phyloP scores from a whole-genome alignment of 2,113 vertebrate species.

The Melanocharis versteri region DNA sequence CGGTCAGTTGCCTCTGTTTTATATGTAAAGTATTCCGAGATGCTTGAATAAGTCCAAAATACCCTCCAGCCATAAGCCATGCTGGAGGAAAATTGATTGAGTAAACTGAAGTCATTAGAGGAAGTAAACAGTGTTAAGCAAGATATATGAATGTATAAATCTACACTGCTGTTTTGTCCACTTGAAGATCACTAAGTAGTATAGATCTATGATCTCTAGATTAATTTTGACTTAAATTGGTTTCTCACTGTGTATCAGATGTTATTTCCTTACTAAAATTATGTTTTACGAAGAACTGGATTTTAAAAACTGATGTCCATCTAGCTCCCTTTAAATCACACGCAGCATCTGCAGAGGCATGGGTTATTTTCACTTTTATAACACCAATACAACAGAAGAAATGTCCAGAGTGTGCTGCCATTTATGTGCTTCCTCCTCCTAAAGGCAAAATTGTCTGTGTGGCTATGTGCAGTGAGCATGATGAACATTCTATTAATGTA shows the following conservation, averaged over 20 bases:
- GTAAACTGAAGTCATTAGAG: constrained; percentile 20
- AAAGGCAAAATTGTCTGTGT: neutral
- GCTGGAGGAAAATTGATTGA: constrained; percentile 22
- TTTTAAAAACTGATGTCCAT: neutral
- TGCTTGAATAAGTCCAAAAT: constrained; percentile 2
- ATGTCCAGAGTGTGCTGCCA: neutral
- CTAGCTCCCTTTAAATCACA: neutral
- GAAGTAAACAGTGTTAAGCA: constrained; percentile 24
- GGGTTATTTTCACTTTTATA: neutral
- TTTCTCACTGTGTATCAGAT: neutral
- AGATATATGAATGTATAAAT: neutral
- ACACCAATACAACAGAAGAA: neutral
- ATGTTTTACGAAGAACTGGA: neutral
- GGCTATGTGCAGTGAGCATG: neutral
- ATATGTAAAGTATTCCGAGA: neutral
- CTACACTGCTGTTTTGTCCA: neutral
- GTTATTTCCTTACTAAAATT: neutral
- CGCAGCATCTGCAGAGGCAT: neutral
- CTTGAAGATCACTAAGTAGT: neutral
- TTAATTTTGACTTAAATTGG: neutral
- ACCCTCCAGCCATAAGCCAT: neutral
- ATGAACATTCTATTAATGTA: neutral
- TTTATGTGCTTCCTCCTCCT: neutral
- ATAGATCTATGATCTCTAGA: neutral
- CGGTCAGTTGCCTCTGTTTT: neutral